Evolutionary conservation across 2,797 vertebrate species (phyloP).

Genomic region (Pristis pectinata): DNA sequence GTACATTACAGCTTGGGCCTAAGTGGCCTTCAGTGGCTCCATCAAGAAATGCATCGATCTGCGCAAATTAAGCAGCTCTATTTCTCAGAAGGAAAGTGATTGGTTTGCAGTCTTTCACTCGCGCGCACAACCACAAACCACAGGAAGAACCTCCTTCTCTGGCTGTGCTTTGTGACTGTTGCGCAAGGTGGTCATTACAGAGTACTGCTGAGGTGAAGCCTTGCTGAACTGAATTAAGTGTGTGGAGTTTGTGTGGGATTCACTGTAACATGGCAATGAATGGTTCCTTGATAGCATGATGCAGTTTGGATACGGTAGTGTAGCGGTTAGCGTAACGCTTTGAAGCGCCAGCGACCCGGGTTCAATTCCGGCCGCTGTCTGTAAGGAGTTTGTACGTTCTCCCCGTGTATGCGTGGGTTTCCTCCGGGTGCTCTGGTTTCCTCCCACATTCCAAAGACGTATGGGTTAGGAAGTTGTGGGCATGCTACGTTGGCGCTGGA

Average conservation of each 20-base stretch:
- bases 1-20: background rate
- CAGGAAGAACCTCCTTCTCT: background rate
- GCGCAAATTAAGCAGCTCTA: background rate
- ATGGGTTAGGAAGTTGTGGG: too few relatives aligned
- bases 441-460: too few relatives aligned
- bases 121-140: background rate
- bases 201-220: background rate
- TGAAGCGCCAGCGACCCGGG: too few relatives aligned
- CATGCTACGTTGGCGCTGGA: too few relatives aligned
- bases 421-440: too few relatives aligned
- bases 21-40: background rate
- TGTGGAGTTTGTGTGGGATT: background rate
- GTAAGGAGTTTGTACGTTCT: too few relatives aligned
- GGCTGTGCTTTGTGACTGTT: background rate
- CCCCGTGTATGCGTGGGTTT: too few relatives aligned
- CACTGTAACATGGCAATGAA: background rate
- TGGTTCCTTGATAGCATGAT: background rate
- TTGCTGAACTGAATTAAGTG: background rate
- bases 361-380: too few relatives aligned
- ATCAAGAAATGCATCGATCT: background rate
- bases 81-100: background rate
- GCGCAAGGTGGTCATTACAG: background rate
- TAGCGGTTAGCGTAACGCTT: too few relatives aligned
- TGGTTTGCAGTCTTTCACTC: background rate
- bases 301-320: background rate